Conservation (phyloP, 1,140 invertebrate species). For the Cardiocondyla obscurior region DNA sequence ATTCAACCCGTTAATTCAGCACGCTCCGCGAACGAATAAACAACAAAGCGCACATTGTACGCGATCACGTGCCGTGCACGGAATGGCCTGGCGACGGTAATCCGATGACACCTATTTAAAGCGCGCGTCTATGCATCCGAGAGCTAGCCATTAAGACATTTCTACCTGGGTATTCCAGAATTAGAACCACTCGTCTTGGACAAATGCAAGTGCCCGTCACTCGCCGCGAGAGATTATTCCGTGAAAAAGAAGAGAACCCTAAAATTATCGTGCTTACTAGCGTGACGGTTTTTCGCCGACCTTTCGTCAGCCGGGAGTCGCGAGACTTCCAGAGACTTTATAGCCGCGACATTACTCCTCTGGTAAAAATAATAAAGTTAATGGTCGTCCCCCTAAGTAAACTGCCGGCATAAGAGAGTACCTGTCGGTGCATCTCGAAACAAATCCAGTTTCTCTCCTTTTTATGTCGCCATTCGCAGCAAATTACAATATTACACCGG, state of each 20-base stretch:
- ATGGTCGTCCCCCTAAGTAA: background rate
- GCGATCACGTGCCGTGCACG: background rate
- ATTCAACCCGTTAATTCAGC: constrained; percentile 14
- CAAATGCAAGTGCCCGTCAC: background rate
- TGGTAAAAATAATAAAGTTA: constrained; percentile 43
- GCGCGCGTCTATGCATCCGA: background rate
- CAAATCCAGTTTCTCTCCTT: background rate
- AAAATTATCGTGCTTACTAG: constrained; percentile 42
- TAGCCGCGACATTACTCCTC: background rate
- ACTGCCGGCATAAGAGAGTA: background rate
- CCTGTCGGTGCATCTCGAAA: background rate
- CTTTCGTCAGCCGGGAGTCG: background rate
- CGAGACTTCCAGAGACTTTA: constrained; percentile 7
- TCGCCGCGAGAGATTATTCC: background rate
- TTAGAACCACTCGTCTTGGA: constrained; percentile 7
- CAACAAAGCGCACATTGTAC: background rate
- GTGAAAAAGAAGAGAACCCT: constrained; percentile 16
- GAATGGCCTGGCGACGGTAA: background rate
- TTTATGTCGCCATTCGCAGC: background rate
- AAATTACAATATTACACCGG: background rate
- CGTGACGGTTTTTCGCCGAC: constrained; percentile 10
- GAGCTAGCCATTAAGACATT: background rate
- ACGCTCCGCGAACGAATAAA: background rate
- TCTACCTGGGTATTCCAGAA: background rate
- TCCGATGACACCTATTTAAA: background rate